phyloP scores from a whole-genome alignment of 1,140 invertebrate genomes.

The Drosophila dunni region DNA sequence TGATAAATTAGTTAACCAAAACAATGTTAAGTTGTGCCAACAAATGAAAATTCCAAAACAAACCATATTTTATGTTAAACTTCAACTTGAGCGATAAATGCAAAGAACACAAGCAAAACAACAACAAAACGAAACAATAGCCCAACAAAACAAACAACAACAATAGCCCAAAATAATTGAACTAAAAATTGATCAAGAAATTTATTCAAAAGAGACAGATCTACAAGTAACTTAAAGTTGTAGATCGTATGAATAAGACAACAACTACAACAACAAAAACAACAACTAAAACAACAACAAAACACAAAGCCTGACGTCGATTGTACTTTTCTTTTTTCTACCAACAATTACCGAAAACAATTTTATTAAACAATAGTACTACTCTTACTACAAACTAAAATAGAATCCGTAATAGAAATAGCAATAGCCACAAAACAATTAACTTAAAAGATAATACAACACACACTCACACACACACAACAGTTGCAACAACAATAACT shows the following conservation, averaged over 20 bases:
- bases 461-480: constrained; percentile 26
- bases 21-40: constrained; percentile 49
- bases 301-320: constrained; percentile 80
- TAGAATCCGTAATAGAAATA: constrained; percentile 80
- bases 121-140: constrained; percentile 74
- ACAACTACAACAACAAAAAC: constrained; percentile 38
- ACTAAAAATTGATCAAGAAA: constrained; percentile 58
- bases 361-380: constrained; percentile 80
- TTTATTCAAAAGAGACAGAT: constrained; percentile 55
- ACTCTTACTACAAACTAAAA: constrained; percentile 79
- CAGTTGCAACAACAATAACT: constrained; percentile 35
- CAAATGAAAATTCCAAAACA: constrained; percentile 25
- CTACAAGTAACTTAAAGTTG: constrained; percentile 31
- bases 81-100: constrained; percentile 72
- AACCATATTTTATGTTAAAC: constrained; percentile 54
- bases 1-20: constrained; percentile 13
- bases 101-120: constrained; percentile 69
- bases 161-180: constrained; percentile 79
- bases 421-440: constrained; percentile 70
- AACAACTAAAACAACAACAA: no score
- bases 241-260: constrained; percentile 33
- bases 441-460: constrained; percentile 54
- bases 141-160: constrained; percentile 61
- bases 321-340: constrained; percentile 84
- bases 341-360: constrained; percentile 62